These are phyloP conservation scores for Lemur catta DNA, from an alignment of 2,797 vertebrate species.

Conservation along the genomic window DNA sequence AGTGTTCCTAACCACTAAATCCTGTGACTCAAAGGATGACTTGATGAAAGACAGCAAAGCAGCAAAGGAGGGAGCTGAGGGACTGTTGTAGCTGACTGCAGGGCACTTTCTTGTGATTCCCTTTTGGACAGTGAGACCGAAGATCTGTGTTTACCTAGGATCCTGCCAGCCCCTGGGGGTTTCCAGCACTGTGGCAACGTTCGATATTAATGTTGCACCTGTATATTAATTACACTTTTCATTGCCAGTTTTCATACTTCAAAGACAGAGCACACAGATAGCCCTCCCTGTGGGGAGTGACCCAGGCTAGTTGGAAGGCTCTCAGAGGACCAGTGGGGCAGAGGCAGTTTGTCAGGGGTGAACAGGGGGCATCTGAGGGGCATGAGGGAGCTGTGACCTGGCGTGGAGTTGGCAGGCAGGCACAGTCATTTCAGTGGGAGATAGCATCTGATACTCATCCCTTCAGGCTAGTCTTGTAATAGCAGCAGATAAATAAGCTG, in stretches of 20 bases:
- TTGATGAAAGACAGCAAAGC: background rate
- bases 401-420: constrained; percentile 2
- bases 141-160: background rate
- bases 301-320: background rate
- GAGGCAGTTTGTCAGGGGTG: background rate
- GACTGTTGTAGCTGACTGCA: background rate
- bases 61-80: background rate
- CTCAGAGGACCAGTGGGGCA: background rate
- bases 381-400: constrained; percentile 38
- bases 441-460: constrained; percentile 18
- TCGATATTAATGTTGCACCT: background rate
- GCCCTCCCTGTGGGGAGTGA: background rate
- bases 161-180: background rate
- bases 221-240: background rate
- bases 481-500: constrained; percentile 28
- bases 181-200: background rate
- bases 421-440: background rate
- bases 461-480: constrained; percentile 53
- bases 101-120: background rate
- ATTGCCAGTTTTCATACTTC: background rate
- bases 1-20: background rate
- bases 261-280: background rate
- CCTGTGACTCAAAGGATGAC: background rate
- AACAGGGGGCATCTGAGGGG: background rate
- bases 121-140: background rate